Evolutionary conservation across 1,140 invertebrate genomes (phyloP).

Genomic region (Microplitis demolitor): DNA sequence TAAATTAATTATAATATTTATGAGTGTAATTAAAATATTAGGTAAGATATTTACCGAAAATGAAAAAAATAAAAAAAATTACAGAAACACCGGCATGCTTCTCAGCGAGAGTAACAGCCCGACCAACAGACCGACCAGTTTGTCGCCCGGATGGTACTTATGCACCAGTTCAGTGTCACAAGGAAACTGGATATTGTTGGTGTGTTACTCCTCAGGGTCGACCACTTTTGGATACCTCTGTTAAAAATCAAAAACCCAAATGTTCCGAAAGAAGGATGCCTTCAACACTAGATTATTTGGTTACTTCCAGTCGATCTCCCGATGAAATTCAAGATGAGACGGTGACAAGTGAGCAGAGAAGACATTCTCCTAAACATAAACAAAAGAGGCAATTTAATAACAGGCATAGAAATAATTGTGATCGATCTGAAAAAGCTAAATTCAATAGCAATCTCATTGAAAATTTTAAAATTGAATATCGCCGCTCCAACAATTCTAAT

Average conservation of each 20-base stretch:
- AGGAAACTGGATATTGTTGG: constrained; percentile 77
- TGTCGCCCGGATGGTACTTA: constrained; percentile 84
- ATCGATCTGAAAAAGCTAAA: constrained; percentile 70
- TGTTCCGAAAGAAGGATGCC: constrained; percentile 59
- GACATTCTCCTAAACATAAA: constrained; percentile 50
- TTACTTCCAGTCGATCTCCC: constrained; percentile 36
- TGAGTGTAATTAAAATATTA: constrained; percentile 6
- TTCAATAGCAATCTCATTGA: constrained; percentile 84
- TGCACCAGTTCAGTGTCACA: constrained; percentile 82
- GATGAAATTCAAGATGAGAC: constrained; percentile 20
- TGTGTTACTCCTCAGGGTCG: constrained; percentile 83
- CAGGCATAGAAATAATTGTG: constrained; percentile 65
- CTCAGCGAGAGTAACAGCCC: constrained; percentile 53
- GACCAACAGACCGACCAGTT: constrained; percentile 59
- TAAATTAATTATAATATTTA: not conserved
- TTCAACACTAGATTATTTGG: constrained; percentile 15
- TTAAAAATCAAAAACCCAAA: constrained; percentile 69
- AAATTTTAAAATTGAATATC: constrained; percentile 81
- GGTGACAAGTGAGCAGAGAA: constrained; percentile 44
- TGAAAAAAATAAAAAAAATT: constrained; percentile 14
- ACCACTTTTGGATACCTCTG: constrained; percentile 77
- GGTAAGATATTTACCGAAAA: not conserved
- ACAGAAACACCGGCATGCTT: constrained; percentile 61
- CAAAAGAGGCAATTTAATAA: constrained; percentile 46
- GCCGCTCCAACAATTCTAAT: constrained; percentile 55